Evolutionary conservation across 2,113 vertebrate genomes (phyloP).

Genomic region (Eublepharis macularius): DNA sequence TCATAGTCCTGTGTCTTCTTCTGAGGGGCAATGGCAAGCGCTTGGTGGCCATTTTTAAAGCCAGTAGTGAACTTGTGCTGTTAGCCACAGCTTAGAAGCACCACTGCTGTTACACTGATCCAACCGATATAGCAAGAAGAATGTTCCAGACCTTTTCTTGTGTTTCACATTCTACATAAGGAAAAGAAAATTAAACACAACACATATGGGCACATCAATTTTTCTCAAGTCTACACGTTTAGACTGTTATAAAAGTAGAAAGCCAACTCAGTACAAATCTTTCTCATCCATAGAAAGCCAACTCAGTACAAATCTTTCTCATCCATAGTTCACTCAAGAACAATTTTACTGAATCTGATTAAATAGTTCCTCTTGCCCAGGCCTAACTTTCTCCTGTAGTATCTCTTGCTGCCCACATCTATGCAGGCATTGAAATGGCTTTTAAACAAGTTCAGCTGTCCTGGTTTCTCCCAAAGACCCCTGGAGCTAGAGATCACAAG

Average conservation of each 20-base stretch:
- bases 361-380: not conserved
- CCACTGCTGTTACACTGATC: not conserved
- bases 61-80: not conserved
- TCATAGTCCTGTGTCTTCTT: not conserved
- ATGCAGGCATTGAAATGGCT: not conserved
- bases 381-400: not conserved
- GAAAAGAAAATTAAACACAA: slow-evolving; percentile 15
- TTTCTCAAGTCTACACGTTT: not conserved
- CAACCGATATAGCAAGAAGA: not conserved
- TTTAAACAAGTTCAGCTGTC: not conserved
- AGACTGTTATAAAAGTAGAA: no score
- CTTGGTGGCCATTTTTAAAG: slow-evolving; percentile 50
- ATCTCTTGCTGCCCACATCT: not conserved
- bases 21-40: not conserved
- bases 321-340: not conserved
- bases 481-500: not conserved
- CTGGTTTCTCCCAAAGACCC: not conserved
- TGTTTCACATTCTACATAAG: slow-evolving; percentile 36
- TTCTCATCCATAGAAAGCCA: not conserved
- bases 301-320: no score
- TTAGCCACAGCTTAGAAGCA: no score
- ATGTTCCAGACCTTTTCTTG: not conserved
- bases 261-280: not conserved
- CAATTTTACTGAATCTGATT: not conserved
- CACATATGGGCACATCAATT: not conserved